These are phyloP conservation scores for Delphinapterus leucas DNA, from an alignment of 2,113 vertebrate species.

Conservation along the genomic window DNA sequence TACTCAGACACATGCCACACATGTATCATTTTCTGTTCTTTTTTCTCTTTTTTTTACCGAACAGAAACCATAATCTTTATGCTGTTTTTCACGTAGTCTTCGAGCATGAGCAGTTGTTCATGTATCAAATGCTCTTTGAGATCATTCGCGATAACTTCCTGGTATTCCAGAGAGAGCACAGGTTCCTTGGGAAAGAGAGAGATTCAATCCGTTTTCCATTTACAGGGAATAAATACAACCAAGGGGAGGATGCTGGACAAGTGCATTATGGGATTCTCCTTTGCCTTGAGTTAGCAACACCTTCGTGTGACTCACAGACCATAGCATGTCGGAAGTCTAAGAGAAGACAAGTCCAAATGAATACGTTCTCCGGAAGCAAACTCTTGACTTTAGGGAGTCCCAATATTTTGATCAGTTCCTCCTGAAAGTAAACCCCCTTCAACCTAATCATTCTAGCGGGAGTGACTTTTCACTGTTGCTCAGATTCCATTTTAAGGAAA, in stretches of 20 bases:
- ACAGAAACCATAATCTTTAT: background rate
- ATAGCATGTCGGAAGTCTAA: fast-evolving
- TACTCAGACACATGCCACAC: background rate
- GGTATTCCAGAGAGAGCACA: background rate
- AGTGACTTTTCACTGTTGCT: background rate
- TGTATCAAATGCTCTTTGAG: background rate
- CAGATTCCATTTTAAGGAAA: background rate
- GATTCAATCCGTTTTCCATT: background rate
- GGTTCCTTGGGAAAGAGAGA: background rate
- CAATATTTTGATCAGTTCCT: background rate
- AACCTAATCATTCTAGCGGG: background rate
- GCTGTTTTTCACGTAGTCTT: background rate
- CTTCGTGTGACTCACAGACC: background rate
- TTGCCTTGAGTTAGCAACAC: background rate
- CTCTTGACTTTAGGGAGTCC: background rate
- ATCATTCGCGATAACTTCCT: background rate
- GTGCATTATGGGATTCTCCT: background rate
- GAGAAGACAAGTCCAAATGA: background rate
- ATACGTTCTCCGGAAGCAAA: background rate
- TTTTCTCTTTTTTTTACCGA: background rate
- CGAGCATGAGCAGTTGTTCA: background rate
- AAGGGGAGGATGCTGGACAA: background rate
- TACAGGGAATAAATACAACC: background rate
- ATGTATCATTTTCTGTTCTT: background rate
- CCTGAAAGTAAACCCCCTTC: background rate